Conservation (phyloP, 2,113 vertebrate species). For the Psophia crepitans region DNA sequence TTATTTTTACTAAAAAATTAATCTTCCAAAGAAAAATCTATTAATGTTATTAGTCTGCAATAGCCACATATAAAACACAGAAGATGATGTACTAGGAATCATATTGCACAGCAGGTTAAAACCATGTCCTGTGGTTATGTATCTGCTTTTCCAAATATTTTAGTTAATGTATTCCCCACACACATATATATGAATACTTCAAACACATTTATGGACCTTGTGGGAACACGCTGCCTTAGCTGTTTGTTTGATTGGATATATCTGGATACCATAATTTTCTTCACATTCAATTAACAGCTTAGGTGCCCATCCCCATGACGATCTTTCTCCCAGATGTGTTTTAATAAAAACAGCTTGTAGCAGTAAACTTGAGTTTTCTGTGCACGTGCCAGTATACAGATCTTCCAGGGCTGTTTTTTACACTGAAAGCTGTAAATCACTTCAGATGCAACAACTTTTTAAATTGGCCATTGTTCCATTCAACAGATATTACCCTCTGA, state of each 20-base stretch:
- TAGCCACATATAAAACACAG: neutral
- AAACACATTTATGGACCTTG: neutral
- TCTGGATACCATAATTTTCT: neutral
- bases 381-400: neutral
- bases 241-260: neutral
- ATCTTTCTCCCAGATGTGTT: neutral
- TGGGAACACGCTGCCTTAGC: neutral
- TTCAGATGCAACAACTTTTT: neutral
- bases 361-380: neutral
- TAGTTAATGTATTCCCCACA: neutral
- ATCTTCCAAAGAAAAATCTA: neutral
- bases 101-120: neutral
- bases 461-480: neutral
- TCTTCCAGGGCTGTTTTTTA: neutral
- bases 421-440: neutral
- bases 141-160: neutral
- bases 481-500: neutral
- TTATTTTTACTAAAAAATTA: neutral
- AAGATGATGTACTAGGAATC: neutral
- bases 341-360: neutral
- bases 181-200: rapidly evolving
- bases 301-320: neutral
- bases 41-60: neutral
- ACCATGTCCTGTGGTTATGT: neutral
- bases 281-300: neutral